These are phyloP conservation scores for Aphelenchoides besseyi DNA, from an alignment of 1,140 invertebrate genomes.

Conservation along the genomic window DNA sequence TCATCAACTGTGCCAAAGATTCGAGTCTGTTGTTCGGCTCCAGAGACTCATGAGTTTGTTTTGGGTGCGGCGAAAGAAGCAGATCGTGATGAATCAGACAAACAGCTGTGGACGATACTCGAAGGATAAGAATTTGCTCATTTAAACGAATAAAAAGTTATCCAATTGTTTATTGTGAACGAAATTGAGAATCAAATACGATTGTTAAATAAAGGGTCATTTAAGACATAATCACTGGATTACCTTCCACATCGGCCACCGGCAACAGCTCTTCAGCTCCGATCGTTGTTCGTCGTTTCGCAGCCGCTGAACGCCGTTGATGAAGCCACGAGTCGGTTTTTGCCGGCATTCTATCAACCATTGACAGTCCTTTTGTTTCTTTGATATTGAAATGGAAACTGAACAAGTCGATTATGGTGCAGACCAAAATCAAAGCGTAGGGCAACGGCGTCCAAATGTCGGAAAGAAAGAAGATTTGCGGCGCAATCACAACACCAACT, in stretches of 20 bases:
- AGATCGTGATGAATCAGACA: neutral
- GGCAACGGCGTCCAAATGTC: conserved; percentile 40
- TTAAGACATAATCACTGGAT: neutral
- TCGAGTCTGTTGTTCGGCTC: neutral
- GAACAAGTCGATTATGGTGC: conserved; percentile 21
- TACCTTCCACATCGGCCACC: neutral
- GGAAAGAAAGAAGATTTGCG: conserved; percentile 47
- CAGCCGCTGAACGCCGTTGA: neutral
- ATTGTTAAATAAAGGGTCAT: neutral
- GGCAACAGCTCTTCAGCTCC: neutral
- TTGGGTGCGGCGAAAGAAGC: neutral
- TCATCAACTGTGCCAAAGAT: neutral
- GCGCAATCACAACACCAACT: conserved; percentile 53
- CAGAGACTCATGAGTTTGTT: neutral
- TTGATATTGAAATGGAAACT: conserved; percentile 31
- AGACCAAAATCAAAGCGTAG: conserved; percentile 39
- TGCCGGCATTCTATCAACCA: conserved; percentile 38
- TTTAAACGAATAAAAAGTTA: neutral
- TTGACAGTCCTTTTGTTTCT: conserved; percentile 43
- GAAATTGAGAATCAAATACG: neutral
- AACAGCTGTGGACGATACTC: neutral
- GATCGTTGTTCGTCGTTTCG: neutral
- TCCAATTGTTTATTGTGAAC: neutral
- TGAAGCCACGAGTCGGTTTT: conserved; percentile 34
- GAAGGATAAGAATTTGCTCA: neutral